These are phyloP conservation scores for Portevinia maculata DNA, from an alignment of 2,888 invertebrate species.

Conservation along the genomic window DNA sequence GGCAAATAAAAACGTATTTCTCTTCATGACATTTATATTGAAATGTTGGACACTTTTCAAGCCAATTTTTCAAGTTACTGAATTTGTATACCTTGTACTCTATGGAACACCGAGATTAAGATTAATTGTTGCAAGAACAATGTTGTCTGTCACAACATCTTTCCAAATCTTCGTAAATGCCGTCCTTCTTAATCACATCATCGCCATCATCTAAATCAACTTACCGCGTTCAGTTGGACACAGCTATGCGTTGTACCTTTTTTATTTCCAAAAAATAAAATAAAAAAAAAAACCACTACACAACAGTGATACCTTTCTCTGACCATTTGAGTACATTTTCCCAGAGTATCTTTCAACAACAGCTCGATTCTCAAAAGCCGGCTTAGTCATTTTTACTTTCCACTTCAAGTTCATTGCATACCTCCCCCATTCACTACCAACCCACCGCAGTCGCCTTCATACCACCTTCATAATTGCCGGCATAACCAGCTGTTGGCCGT, in stretches of 20 bases:
- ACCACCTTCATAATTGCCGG: slow-evolving; percentile 50
- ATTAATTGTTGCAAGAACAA: neutral
- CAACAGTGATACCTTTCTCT: slow-evolving; percentile 47
- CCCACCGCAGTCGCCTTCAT: neutral
- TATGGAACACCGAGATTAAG: slow-evolving; percentile 14
- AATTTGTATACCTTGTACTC: neutral
- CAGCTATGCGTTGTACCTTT: slow-evolving; percentile 16
- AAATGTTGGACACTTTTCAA: neutral
- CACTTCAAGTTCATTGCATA: slow-evolving; percentile 68
- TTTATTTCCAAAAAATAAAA: too few relatives aligned
- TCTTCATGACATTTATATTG: too few relatives aligned
- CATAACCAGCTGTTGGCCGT: slow-evolving; percentile 57
- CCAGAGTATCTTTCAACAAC: slow-evolving; percentile 35
- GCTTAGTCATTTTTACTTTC: slow-evolving; percentile 70
- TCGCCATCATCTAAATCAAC: slow-evolving; percentile 19
- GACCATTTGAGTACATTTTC: slow-evolving; percentile 34
- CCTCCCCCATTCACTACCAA: slow-evolving; percentile 26
- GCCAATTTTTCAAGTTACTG: neutral
- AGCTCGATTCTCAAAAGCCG: slow-evolving; percentile 39
- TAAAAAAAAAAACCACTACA: slow-evolving; percentile 9
- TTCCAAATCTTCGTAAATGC: slow-evolving; percentile 14
- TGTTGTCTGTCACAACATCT: slow-evolving; percentile 21
- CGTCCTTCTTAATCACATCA: slow-evolving; percentile 20
- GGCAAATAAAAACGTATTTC: too few relatives aligned
- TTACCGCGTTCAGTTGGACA: neutral